phyloP scores from a whole-genome alignment of 2,888 invertebrate species.

The Leucophenga montana region DNA sequence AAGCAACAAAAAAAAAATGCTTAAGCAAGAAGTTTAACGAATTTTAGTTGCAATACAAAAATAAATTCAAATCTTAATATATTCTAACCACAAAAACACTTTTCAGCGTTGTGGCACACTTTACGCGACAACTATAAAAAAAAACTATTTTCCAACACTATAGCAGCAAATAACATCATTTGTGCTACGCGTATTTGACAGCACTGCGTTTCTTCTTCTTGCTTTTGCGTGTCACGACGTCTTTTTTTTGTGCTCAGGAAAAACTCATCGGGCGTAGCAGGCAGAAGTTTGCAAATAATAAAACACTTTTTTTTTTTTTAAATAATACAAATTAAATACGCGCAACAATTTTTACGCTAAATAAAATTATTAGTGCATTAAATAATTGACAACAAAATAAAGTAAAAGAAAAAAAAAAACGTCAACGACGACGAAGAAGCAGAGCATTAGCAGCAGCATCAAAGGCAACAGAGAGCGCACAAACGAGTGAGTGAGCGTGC shows the following conservation, averaged over 20 bases:
- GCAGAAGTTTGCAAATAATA: not conserved
- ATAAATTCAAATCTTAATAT: too few species aligned
- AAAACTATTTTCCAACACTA: too few species aligned
- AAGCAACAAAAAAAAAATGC: too few species aligned
- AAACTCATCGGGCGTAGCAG: constrained; percentile 10
- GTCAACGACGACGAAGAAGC: not conserved
- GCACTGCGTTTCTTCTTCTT: constrained; percentile 14
- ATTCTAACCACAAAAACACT: too few species aligned
- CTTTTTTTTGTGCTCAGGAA: constrained; percentile 15
- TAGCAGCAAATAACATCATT: too few species aligned
- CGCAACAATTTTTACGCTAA: constrained; percentile 12
- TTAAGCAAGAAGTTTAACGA: too few species aligned
- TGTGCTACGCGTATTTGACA: not conserved
- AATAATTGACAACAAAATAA: constrained; percentile 7
- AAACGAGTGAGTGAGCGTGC: not conserved
- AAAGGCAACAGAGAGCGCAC: not conserved
- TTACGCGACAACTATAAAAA: too few species aligned
- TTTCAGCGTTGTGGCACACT: too few species aligned
- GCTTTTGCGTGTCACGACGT: constrained; percentile 18
- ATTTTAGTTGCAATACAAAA: too few species aligned
- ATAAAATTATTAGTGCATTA: constrained; percentile 7
- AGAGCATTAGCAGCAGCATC: constrained; percentile 1
- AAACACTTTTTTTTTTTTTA: not conserved
- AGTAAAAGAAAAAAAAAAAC: not conserved
- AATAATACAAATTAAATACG: not conserved